Evolutionary conservation across 37 sponge, comb jelly and placozoan species (phyloP), one percentile per base, ranked within the genome.

Genomic region (Cliona cf. orientalis): DNA sequence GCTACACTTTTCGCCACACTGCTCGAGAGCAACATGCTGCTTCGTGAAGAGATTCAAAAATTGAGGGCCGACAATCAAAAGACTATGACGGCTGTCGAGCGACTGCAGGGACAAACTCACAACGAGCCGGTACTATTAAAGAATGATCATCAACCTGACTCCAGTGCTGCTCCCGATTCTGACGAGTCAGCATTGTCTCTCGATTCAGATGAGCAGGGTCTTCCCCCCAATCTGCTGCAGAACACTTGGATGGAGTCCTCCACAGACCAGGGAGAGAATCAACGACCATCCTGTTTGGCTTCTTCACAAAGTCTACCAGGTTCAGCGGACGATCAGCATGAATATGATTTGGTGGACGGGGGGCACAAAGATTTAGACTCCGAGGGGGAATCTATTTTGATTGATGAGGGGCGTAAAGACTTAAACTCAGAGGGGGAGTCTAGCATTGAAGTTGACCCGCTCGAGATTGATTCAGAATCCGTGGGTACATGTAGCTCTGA

Each of bases 61-160:
- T 21, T 72, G n/a, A 17, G 56, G 28, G 25, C 35, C 17, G 80
- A 71, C 3, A 72, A 86, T 33, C 66, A 79, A 35, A 45, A 63
- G 55, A 73, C 74, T 32, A 11, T 86, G 42, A 57, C 71, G 31
- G 33, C 70, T 41, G 38, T 85, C 22, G 62, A 55, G 19, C 32
- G 62, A 11, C 49, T 78, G 9, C 53, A 49, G 53, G 53, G 53
- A 19, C 53, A 19, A 49, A 9, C 53, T 19, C n/a, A 5, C n/a
- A 61, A 26, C 6, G 4, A 12, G 62, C 19, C 25, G 19, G 4
- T 61, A 5, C 5, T 31, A 5, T 61, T 6, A 5, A 23, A 6
- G 25, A 26, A 61, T 17, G 25, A 61, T 5, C 23, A 6, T 23
- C 62, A 61, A 12, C 31, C 23, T 19, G 62, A 61, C 5, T 61